Evolutionary conservation across 2,113 vertebrate genomes (phyloP).

Genomic region (Nesogale talazaci): DNA sequence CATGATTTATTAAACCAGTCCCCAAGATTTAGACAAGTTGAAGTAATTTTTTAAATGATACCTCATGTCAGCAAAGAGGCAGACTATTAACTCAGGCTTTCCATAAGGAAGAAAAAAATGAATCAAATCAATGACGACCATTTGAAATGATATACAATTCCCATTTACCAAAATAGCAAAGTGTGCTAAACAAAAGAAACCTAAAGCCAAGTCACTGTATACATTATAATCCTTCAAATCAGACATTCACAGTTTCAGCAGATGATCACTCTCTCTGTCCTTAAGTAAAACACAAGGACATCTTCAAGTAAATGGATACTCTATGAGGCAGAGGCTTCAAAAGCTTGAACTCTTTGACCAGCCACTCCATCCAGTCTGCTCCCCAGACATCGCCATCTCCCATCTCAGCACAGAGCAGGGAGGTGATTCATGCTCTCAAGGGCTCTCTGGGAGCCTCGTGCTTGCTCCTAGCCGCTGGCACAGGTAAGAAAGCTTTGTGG

Average conservation of each 20-base stretch:
- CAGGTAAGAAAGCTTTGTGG: background rate
- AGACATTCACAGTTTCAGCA: background rate
- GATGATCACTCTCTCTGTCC: constrained; percentile 22
- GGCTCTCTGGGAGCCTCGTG: background rate
- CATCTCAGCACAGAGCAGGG: background rate
- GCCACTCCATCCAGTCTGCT: background rate
- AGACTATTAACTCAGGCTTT: constrained; percentile 50
- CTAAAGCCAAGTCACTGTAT: background rate
- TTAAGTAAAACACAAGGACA: constrained; percentile 60
- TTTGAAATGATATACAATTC: constrained; percentile 59
- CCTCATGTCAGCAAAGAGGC: constrained; percentile 36
- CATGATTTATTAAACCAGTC: constrained; percentile 62
- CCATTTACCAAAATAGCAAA: constrained; percentile 62
- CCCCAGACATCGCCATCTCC: background rate
- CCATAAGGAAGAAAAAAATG: background rate
- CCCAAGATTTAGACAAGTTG: constrained; percentile 54
- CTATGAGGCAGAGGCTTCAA: background rate
- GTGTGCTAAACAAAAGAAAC: constrained; percentile 24
- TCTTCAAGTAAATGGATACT: background rate
- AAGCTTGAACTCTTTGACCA: background rate
- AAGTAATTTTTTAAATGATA: constrained; percentile 67
- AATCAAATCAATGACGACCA: constrained; percentile 36
- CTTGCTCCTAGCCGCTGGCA: background rate
- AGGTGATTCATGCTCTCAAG: background rate
- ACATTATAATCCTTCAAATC: constrained; percentile 43